A percentile compares a stretch with the other conserved stretches of the same genome.
These are phyloP conservation scores for Pterostichus madidus DNA, from an alignment of 2,888 invertebrate species.

Conservation along the genomic window DNA sequence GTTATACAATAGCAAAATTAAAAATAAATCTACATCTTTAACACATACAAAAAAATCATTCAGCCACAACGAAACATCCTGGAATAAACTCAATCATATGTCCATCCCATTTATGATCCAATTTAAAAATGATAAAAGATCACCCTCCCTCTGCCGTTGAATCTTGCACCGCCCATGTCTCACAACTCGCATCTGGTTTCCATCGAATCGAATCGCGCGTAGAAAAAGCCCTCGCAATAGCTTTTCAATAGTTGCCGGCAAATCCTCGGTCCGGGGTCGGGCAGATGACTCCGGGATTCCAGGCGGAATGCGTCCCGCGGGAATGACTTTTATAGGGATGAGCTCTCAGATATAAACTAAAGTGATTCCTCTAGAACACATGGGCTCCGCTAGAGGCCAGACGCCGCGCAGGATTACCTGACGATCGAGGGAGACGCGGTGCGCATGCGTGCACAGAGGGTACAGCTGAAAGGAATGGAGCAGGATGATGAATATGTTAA, in stretches of 20 bases:
- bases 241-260: slow-evolving; percentile 63
- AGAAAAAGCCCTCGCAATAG: slow-evolving; percentile 63
- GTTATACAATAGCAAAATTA: no score
- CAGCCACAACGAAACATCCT: no score
- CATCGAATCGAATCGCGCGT: slow-evolving; percentile 47
- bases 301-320: slow-evolving; percentile 57
- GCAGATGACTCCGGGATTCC: slow-evolving; percentile 51
- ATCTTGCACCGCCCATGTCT: slow-evolving; percentile 19
- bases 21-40: no score
- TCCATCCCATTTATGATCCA: no score
- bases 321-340: slow-evolving; percentile 70
- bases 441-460: neutral
- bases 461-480: neutral
- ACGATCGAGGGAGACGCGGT: neutral
- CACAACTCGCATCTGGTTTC: slow-evolving; percentile 27
- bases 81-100: no score
- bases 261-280: slow-evolving; percentile 15
- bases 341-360: slow-evolving; percentile 72
- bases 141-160: neutral
- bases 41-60: no score
- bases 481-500: slow-evolving; percentile 61
- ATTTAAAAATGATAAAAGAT: no score
- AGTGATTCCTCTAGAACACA: slow-evolving; percentile 74
- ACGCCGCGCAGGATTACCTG: neutral
- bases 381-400: slow-evolving; percentile 71